Evolutionary conservation across 2,797 vertebrate genomes (phyloP).

Genomic region (Peromyscus melanophrys): DNA sequence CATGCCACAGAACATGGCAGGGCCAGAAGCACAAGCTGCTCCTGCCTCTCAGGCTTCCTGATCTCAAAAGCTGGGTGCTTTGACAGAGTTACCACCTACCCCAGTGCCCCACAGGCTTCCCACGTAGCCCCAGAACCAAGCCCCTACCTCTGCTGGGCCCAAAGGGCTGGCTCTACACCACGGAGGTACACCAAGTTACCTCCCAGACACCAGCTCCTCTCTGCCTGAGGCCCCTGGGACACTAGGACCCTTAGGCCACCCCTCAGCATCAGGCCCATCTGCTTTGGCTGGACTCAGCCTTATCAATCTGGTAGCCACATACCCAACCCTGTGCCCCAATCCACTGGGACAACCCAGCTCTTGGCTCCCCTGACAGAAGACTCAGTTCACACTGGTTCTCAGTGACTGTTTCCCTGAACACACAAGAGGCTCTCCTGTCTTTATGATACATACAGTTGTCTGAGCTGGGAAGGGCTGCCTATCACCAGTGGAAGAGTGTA

Average conservation of each 20-base stretch:
- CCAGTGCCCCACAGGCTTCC: rapidly evolving
- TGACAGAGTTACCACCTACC: rapidly evolving
- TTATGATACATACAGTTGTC: background rate
- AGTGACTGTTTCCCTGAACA: background rate
- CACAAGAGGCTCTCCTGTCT: constrained; percentile 16
- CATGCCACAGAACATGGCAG: rapidly evolving
- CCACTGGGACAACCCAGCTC: background rate
- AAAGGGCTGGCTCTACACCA: background rate
- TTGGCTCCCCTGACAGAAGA: background rate
- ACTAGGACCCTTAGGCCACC: rapidly evolving
- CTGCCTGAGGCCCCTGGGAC: background rate
- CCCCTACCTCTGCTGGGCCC: background rate
- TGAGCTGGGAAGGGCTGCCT: background rate
- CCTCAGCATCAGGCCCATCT: too few relatives aligned
- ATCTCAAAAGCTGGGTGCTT: background rate
- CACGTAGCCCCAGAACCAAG: background rate
- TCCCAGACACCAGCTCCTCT: background rate
- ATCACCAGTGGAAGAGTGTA: background rate
- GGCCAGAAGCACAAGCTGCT: rapidly evolving
- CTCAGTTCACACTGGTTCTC: background rate
- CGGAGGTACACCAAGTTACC: background rate
- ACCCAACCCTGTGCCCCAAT: rapidly evolving
- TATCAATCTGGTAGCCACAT: background rate
- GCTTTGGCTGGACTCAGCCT: background rate
- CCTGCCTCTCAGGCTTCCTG: rapidly evolving